Evolutionary conservation across 2,113 vertebrate species (phyloP).

Genomic region (Pandion haliaetus): DNA sequence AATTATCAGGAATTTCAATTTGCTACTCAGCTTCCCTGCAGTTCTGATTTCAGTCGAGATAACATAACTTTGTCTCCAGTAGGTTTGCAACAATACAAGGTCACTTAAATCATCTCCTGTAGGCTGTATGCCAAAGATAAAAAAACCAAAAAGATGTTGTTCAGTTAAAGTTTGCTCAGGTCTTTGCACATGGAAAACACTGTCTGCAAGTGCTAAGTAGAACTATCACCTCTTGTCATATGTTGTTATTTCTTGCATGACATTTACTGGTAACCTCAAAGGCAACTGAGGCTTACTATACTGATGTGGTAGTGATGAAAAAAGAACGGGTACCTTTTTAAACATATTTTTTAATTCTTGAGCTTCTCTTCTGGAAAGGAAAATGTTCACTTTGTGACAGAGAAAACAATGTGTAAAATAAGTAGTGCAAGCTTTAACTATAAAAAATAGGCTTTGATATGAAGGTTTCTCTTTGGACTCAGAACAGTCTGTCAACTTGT

Average conservation of each 20-base stretch:
- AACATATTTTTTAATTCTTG: background rate
- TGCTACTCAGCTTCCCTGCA: slow-evolving; percentile 44
- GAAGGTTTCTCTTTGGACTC: background rate
- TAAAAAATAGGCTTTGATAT: background rate
- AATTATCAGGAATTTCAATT: slow-evolving; percentile 61
- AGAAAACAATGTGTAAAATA: background rate
- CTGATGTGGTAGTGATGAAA: background rate
- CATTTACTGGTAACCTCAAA: background rate
- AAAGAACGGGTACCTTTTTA: background rate
- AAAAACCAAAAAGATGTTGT: slow-evolving; percentile 11
- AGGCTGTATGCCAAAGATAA: slow-evolving; percentile 51
- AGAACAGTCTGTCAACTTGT: background rate
- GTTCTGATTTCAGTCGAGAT: slow-evolving; percentile 63
- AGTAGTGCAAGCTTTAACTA: background rate
- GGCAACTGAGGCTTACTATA: background rate
- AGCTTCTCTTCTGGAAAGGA: background rate
- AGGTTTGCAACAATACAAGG: slow-evolving; percentile 59
- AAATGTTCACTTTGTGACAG: background rate
- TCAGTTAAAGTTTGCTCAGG: slow-evolving; percentile 26
- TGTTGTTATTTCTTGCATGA: background rate
- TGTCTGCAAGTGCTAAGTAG: background rate
- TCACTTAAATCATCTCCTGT: slow-evolving; percentile 62
- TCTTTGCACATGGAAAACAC: background rate
- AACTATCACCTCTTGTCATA: background rate
- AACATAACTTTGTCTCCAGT: slow-evolving; percentile 46